Conservation (phyloP, 2,113 vertebrate genomes). For the Heloderma charlesbogerti region DNA sequence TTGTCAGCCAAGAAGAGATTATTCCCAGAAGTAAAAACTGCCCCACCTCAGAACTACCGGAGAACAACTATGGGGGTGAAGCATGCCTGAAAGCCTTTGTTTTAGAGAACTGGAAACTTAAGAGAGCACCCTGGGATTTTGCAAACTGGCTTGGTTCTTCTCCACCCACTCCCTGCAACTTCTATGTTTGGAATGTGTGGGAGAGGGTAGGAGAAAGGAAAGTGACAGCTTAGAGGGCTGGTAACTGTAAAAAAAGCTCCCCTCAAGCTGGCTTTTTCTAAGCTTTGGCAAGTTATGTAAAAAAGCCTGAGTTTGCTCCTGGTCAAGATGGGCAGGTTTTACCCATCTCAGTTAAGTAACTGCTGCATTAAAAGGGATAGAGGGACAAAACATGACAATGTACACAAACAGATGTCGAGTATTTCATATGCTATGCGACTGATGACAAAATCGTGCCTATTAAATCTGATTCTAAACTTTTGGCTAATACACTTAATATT, state of each 20-base stretch:
- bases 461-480: background rate
- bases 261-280: conserved; percentile 34
- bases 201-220: conserved; percentile 29
- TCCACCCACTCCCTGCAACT: no score
- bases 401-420: background rate
- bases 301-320: no score
- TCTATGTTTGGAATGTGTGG: no score
- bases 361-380: no score
- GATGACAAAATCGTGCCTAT: background rate
- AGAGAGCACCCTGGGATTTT: no score
- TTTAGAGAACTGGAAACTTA: no score
- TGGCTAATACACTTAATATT: background rate
- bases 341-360: background rate
- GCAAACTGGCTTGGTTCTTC: no score
- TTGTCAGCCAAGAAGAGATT: no score
- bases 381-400: background rate
- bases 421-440: background rate
- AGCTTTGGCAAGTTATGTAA: background rate
- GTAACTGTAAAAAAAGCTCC: conserved; percentile 40
- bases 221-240: background rate
- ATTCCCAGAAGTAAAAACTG: no score
- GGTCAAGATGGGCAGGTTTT: background rate
- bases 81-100: no score
- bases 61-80: no score
- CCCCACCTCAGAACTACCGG: no score